Conservation (phyloP, 53 echinoderm and acorn worm species). For the Apostichopus leukothele region DNA sequence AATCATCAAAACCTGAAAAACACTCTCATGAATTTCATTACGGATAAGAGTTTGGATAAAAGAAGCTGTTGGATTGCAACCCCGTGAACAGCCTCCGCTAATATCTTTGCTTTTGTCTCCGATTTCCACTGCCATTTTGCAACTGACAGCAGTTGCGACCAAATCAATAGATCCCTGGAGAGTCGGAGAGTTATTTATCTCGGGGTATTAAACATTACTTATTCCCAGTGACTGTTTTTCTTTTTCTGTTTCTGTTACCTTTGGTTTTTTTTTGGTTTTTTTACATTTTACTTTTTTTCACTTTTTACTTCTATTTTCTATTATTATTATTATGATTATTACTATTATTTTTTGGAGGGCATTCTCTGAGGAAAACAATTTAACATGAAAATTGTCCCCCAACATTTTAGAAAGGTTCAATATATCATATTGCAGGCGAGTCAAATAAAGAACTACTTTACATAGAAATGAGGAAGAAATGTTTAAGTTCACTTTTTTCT, state of each 20-base stretch:
- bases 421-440: too few relatives aligned
- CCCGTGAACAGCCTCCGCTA: background rate
- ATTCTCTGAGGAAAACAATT: too few relatives aligned
- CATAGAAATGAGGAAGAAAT: too few relatives aligned
- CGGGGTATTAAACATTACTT: background rate
- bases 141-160: background rate
- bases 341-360: too few relatives aligned
- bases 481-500: too few relatives aligned
- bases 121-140: background rate
- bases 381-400: too few relatives aligned
- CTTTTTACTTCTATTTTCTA: background rate
- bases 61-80: background rate
- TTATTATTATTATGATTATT: background rate
- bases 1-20: background rate
- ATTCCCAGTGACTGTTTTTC: background rate
- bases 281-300: background rate
- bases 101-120: background rate
- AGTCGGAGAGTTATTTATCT: background rate
- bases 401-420: too few relatives aligned
- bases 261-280: background rate
- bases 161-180: background rate
- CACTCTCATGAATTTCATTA: slow-evolving; percentile 3
- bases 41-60: background rate
- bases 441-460: too few relatives aligned
- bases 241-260: background rate